These are phyloP conservation scores for Drosophila pachea DNA, from an alignment of 1,140 invertebrate species.

Conservation along the genomic window DNA sequence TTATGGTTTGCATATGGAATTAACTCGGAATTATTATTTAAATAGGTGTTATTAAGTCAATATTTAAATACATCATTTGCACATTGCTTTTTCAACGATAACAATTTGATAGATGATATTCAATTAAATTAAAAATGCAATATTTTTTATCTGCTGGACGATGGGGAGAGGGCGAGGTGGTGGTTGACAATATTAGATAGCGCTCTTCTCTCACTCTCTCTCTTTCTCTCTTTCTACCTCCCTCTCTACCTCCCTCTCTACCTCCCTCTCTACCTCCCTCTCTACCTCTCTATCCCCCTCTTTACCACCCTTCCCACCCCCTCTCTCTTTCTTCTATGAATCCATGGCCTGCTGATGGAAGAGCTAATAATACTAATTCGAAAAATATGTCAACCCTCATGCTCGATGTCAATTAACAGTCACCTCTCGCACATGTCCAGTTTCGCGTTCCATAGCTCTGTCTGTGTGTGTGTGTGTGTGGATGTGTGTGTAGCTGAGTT, in stretches of 20 bases:
- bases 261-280: too few relatives aligned
- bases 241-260: not conserved
- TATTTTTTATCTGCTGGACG: not conserved
- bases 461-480: slow-evolving; percentile 1
- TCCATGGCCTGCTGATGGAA: not conserved
- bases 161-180: not conserved
- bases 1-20: not conserved
- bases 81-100: not conserved
- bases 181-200: not conserved
- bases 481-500: not conserved
- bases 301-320: too few relatives aligned
- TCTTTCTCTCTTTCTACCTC: not conserved
- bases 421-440: slow-evolving; percentile 28
- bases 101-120: not conserved
- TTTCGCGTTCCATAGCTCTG: not conserved
- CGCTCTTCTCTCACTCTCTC: not conserved
- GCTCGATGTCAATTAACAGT: slow-evolving; percentile 39
- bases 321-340: not conserved
- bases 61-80: not conserved
- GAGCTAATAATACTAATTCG: slow-evolving; percentile 22
- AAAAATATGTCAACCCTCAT: slow-evolving; percentile 37
- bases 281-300: too few relatives aligned
- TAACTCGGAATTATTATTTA: not conserved
- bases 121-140: not conserved
- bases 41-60: not conserved